Conservation (phyloP, 2,888 invertebrate species). For the Odontomyia ornata region DNA sequence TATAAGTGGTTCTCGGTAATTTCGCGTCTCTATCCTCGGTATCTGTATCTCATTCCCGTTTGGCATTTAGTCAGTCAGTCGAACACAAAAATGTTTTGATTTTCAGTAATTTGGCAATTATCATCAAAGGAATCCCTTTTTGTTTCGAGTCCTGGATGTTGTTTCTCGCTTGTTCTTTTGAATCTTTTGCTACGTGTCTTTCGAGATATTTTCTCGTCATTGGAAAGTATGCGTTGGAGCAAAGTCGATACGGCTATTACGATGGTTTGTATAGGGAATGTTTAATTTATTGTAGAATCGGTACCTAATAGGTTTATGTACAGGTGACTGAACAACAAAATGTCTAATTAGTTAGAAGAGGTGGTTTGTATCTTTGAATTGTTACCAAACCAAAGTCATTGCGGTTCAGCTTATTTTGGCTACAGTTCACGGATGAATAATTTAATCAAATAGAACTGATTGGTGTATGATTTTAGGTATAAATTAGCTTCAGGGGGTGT, state of each 20-base stretch:
- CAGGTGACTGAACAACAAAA: slow-evolving; percentile 48
- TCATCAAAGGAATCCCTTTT: slow-evolving; percentile 48
- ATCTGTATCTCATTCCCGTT: background rate
- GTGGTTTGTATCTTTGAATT: slow-evolving; percentile 25
- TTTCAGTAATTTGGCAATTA: slow-evolving; percentile 48
- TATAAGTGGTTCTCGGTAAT: background rate
- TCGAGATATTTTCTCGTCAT: slow-evolving; percentile 8
- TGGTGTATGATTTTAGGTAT: too few species aligned
- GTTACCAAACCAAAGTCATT: slow-evolving; percentile 29
- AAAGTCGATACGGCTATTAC: background rate
- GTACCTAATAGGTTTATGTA: slow-evolving; percentile 45
- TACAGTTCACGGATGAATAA: background rate
- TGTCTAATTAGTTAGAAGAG: slow-evolving; percentile 42
- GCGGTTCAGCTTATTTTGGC: background rate
- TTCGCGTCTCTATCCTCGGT: background rate
- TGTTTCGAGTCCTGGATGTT: too few species aligned
- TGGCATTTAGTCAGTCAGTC: slow-evolving; percentile 13
- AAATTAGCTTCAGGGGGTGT: too few species aligned
- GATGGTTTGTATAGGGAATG: background rate
- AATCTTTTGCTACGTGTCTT: background rate
- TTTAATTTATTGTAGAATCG: slow-evolving; percentile 35
- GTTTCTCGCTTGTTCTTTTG: background rate
- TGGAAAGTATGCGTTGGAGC: background rate
- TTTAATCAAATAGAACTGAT: background rate
- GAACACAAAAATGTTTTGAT: slow-evolving; percentile 40